Evolutionary conservation across 1,140 invertebrate genomes (phyloP).

Genomic region (Drosophila seguyi): DNA sequence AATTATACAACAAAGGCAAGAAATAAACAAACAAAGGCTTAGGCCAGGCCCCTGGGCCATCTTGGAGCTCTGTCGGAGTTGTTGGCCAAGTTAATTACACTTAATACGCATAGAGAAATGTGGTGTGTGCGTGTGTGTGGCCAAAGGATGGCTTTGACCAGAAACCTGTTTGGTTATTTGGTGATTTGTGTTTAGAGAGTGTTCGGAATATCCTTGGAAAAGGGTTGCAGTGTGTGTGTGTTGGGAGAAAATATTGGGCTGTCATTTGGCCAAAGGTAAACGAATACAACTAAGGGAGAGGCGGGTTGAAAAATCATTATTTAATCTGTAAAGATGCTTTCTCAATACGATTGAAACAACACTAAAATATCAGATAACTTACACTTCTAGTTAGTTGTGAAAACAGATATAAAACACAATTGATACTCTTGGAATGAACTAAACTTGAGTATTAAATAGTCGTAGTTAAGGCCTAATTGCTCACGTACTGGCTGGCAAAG

Average conservation of each 20-base stretch:
- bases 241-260: slow-evolving; percentile 26
- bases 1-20: slow-evolving; percentile 70
- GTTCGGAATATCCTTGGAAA: slow-evolving; percentile 12
- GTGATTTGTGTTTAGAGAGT: slow-evolving; percentile 65
- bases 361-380: neutral
- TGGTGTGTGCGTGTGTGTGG: slow-evolving; percentile 28
- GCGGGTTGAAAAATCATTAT: neutral
- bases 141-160: slow-evolving; percentile 44
- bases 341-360: neutral
- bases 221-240: slow-evolving; percentile 18
- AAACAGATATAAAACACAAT: neutral
- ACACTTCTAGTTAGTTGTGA: neutral
- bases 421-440: neutral
- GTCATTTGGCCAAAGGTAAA: slow-evolving; percentile 21
- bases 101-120: slow-evolving; percentile 67
- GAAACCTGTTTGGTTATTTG: slow-evolving; percentile 73
- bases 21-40: slow-evolving; percentile 56
- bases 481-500: neutral
- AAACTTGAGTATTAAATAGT: neutral
- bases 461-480: neutral
- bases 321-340: neutral
- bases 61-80: slow-evolving; percentile 30
- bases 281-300: neutral
- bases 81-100: slow-evolving; percentile 79
- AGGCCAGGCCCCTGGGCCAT: slow-evolving; percentile 29